These are phyloP conservation scores for Polyommatus icarus DNA, from an alignment of 2,888 invertebrate species.

Conservation along the genomic window DNA sequence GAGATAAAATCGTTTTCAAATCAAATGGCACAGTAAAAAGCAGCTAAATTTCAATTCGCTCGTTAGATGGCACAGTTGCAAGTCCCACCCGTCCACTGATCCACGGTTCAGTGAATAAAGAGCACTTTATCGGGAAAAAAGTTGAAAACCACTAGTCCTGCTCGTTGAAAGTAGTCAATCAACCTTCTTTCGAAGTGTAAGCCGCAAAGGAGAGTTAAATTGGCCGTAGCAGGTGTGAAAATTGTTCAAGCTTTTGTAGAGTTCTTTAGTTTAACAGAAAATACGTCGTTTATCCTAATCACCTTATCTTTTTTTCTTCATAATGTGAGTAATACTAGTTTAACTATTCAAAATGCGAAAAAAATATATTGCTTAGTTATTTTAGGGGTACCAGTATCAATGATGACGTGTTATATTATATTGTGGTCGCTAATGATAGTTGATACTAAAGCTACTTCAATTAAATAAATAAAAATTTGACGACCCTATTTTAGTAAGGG, in stretches of 20 bases:
- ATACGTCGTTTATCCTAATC: neutral
- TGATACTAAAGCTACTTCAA: too few relatives aligned
- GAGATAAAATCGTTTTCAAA: neutral
- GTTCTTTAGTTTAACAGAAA: neutral
- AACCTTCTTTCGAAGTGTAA: conserved; percentile 12
- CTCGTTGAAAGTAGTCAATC: conserved; percentile 21
- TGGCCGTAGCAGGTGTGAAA: conserved; percentile 17
- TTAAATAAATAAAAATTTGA: too few relatives aligned
- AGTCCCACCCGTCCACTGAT: conserved; percentile 13
- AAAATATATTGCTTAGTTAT: neutral
- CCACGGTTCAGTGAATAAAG: conserved; percentile 7
- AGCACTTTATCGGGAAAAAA: conserved; percentile 10
- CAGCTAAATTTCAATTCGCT: conserved; percentile 1
- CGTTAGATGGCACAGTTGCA: conserved; percentile 7
- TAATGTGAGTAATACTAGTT: neutral
- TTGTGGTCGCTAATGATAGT: too few relatives aligned
- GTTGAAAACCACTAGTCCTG: conserved; percentile 6
- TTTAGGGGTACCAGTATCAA: too few relatives aligned
- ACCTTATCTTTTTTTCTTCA: neutral
- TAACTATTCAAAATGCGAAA: neutral
- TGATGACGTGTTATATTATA: too few relatives aligned
- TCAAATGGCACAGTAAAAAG: neutral
- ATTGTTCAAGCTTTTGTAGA: conserved; percentile 1
- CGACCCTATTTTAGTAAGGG: too few relatives aligned
- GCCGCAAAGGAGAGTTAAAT: conserved; percentile 13